These are phyloP conservation scores for Typhlichthys eigenmanni DNA, from an alignment of 2,797 vertebrate species.

Conservation along the genomic window DNA sequence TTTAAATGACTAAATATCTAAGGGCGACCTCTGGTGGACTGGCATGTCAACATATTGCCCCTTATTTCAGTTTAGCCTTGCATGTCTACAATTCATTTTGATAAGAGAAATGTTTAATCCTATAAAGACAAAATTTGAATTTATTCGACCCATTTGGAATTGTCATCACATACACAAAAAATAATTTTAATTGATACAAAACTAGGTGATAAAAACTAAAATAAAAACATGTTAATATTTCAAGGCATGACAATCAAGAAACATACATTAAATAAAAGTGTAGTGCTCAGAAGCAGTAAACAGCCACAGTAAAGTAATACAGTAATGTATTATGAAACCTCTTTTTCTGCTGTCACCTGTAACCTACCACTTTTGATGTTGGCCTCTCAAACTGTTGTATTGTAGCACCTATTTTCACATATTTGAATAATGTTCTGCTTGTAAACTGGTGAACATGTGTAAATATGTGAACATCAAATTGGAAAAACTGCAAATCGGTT, in stretches of 20 bases:
- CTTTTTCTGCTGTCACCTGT: too few relatives aligned
- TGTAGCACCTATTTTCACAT: too few relatives aligned
- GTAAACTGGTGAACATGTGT: neutral
- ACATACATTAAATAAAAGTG: slow-evolving; percentile 14
- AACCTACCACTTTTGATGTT: neutral
- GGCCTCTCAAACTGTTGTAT: too few relatives aligned
- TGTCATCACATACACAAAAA: slow-evolving; percentile 32
- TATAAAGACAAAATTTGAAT: slow-evolving; percentile 24
- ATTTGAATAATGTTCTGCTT: too few relatives aligned
- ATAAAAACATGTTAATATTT: slow-evolving; percentile 11
- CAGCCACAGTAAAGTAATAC: too few relatives aligned
- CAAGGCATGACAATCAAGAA: slow-evolving; percentile 10
- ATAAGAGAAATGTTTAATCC: slow-evolving; percentile 25
- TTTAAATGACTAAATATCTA: neutral
- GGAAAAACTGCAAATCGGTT: neutral
- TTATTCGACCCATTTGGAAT: slow-evolving; percentile 42
- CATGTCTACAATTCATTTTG: too few relatives aligned
- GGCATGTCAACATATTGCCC: too few relatives aligned
- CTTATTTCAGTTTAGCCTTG: neutral
- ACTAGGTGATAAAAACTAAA: slow-evolving; percentile 27
- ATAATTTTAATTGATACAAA: slow-evolving; percentile 51
- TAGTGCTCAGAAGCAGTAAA: slow-evolving; percentile 4
- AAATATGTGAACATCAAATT: neutral
- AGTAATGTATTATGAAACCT: too few relatives aligned
- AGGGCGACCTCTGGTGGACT: slow-evolving; percentile 32